Conservation (phyloP, 2,113 vertebrate species). For the Etheostoma spectabile region DNA sequence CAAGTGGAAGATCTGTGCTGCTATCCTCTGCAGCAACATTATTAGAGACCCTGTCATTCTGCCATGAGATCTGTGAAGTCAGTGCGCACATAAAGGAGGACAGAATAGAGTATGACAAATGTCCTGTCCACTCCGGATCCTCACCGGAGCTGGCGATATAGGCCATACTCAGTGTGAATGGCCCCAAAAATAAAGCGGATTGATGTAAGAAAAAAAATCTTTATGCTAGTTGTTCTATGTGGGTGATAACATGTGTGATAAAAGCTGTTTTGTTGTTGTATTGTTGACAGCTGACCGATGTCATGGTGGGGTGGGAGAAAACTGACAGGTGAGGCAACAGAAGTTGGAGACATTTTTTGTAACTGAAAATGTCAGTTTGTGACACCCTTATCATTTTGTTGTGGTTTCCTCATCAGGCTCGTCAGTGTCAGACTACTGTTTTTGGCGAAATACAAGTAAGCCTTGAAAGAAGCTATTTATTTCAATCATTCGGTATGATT, state of each 20-base stretch:
- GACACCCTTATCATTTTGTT: constrained; percentile 34
- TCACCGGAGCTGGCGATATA: constrained; percentile 59
- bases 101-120: constrained; percentile 68
- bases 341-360: constrained; percentile 30
- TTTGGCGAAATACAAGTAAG: constrained; percentile 11
- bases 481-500: constrained; percentile 15
- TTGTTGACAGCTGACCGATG: constrained; percentile 49
- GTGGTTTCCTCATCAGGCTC: neutral
- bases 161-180: constrained; percentile 47
- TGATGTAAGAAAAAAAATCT: constrained; percentile 6
- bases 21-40: constrained; percentile 53
- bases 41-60: constrained; percentile 60
- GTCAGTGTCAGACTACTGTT: neutral
- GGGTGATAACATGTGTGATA: constrained; percentile 14
- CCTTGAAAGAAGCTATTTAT: constrained; percentile 42
- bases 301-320: constrained; percentile 30
- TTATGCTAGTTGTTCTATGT: constrained; percentile 31
- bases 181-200: constrained; percentile 40
- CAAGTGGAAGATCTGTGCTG: constrained; percentile 22
- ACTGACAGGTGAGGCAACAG: constrained; percentile 49
- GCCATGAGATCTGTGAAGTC: constrained; percentile 51
- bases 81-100: constrained; percentile 63
- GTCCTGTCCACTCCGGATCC: constrained; percentile 57
- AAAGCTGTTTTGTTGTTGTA: constrained; percentile 44
- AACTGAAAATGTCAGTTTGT: constrained; percentile 38